Conservation (phyloP, 2,113 vertebrate species). For the Zosterops borbonicus region DNA sequence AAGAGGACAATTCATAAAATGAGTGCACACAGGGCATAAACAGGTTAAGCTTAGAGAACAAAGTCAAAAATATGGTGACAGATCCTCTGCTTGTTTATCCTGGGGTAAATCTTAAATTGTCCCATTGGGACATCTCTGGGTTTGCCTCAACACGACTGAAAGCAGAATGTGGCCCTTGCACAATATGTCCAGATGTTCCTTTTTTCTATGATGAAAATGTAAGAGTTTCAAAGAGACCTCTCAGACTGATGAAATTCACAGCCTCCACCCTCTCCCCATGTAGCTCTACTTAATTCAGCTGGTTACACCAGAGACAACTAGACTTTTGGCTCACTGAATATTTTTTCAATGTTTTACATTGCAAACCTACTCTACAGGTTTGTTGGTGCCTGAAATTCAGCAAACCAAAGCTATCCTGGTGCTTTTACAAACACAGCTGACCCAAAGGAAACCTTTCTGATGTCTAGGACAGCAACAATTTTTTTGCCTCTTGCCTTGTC, state of each 20-base stretch:
- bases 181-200: slow-evolving; percentile 47
- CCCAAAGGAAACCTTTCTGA: neutral
- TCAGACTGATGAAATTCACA: slow-evolving; percentile 21
- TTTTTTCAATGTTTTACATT: neutral
- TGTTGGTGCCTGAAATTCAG: neutral
- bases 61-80: neutral
- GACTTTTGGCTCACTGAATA: neutral
- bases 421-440: neutral
- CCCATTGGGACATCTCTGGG: neutral
- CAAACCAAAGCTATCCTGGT: neutral
- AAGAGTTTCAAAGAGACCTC: slow-evolving; percentile 23
- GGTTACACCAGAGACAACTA: neutral
- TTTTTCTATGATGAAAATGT: slow-evolving; percentile 25
- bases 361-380: neutral
- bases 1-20: neutral
- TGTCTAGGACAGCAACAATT: neutral
- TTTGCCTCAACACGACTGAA: slow-evolving; percentile 28
- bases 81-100: slow-evolving; percentile 24
- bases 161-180: slow-evolving; percentile 36
- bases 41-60: neutral
- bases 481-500: neutral
- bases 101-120: neutral
- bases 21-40: neutral
- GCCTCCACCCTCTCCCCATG: slow-evolving; percentile 36
- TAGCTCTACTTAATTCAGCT: neutral